Percentiles rank a stretch among this genome's conserved stretches.
These are phyloP conservation scores for Verasper variegatus DNA, from an alignment of 2,113 vertebrate genomes.

Conservation along the genomic window DNA sequence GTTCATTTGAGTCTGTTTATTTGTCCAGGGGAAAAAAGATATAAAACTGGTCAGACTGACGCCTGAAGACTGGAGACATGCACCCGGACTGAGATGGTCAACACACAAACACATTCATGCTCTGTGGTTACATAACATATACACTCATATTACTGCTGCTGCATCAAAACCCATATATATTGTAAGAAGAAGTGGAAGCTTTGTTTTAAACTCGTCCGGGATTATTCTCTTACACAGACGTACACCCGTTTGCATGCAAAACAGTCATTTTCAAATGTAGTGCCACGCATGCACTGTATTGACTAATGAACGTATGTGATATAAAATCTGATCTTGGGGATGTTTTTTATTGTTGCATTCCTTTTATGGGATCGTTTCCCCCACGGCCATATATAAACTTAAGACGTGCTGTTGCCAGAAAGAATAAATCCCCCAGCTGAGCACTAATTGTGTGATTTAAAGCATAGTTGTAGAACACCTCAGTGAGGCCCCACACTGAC, in stretches of 20 bases:
- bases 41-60: constrained; percentile 24
- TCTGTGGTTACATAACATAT: not conserved
- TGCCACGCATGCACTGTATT: not conserved
- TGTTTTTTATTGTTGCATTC: constrained; percentile 52
- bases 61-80: constrained; percentile 16
- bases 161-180: not conserved
- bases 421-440: constrained; percentile 50
- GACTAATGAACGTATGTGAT: not conserved
- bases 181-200: not conserved
- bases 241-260: not conserved
- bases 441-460: constrained; percentile 71
- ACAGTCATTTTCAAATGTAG: not conserved
- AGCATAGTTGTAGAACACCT: constrained; percentile 38
- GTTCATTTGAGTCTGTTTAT: constrained; percentile 56
- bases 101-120: constrained; percentile 7
- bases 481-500: constrained; percentile 44
- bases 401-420: constrained; percentile 45
- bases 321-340: constrained; percentile 25
- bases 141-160: not conserved
- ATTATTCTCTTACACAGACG: not conserved
- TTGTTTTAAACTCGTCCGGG: not conserved
- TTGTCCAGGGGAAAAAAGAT: constrained; percentile 45
- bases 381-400: constrained; percentile 29
- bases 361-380: constrained; percentile 38
- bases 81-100: constrained; percentile 1